phyloP scores from a whole-genome alignment of 2,888 invertebrate genomes.

The Argyra leucocephala region DNA sequence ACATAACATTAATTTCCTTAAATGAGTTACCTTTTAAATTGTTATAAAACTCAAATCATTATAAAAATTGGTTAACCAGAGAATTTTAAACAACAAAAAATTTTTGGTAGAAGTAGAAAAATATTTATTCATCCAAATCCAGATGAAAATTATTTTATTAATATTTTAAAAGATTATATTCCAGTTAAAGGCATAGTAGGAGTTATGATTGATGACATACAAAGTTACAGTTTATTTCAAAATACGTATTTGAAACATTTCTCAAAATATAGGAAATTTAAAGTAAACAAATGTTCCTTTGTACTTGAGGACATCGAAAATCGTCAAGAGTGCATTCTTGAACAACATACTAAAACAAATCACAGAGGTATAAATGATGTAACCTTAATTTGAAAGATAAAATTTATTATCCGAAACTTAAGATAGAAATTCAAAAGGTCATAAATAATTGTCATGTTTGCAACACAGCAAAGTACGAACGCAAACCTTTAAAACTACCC shows the following conservation, averaged over 20 bases:
- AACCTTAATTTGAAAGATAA: constrained; percentile 12
- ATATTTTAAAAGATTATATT: constrained; percentile 13
- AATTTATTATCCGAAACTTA: constrained; percentile 16
- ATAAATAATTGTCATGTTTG: constrained; percentile 18
- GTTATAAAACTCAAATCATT: constrained; percentile 13
- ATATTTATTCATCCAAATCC: constrained; percentile 1
- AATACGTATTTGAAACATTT: constrained; percentile 14
- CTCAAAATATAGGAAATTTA: constrained; percentile 12
- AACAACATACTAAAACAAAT: constrained; percentile 14
- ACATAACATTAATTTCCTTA: constrained; percentile 4
- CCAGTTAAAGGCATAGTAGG: constrained; percentile 14
- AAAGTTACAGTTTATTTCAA: constrained; percentile 10
- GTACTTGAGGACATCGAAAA: constrained; percentile 14
- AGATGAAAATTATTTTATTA: constrained; percentile 12
- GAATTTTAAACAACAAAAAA: background rate
- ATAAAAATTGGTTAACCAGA: constrained; percentile 9
- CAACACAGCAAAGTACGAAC: constrained; percentile 15
- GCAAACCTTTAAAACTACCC: constrained; percentile 15
- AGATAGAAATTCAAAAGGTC: constrained; percentile 13
- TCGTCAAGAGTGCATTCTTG: constrained; percentile 10
- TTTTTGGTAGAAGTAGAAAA: constrained; percentile 11
- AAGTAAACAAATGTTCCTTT: constrained; percentile 10
- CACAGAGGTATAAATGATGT: constrained; percentile 19
- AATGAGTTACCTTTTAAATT: constrained; percentile 8
- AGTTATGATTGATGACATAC: constrained; percentile 10